phyloP scores from a whole-genome alignment of 2,888 invertebrate genomes.

The Gandaritis pyraliata region DNA sequence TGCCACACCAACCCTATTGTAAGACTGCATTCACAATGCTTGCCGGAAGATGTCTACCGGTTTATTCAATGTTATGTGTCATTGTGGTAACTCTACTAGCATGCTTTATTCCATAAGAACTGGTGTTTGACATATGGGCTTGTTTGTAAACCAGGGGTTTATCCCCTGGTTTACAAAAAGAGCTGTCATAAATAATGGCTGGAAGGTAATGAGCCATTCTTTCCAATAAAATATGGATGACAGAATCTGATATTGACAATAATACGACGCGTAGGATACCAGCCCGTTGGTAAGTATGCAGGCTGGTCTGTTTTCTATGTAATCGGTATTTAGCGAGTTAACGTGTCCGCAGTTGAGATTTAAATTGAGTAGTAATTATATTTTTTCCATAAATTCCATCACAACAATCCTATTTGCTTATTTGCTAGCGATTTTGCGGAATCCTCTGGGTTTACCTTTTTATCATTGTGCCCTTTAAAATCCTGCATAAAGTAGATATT shows the following conservation, averaged over 20 bases:
- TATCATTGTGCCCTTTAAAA: slow-evolving; percentile 29
- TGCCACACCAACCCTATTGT: slow-evolving; percentile 27
- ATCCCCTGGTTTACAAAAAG: too few relatives aligned
- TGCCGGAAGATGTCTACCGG: neutral
- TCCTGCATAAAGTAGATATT: slow-evolving; percentile 13
- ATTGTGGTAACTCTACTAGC: too few relatives aligned
- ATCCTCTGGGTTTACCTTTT: slow-evolving; percentile 30
- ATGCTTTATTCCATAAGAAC: too few relatives aligned
- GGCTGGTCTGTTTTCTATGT: slow-evolving; percentile 7
- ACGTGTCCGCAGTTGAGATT: slow-evolving; percentile 37
- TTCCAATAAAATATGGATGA: too few relatives aligned
- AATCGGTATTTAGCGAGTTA: slow-evolving; percentile 28
- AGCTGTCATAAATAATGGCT: too few relatives aligned
- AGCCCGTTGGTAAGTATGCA: neutral
- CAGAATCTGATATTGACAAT: too few relatives aligned
- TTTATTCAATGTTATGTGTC: neutral
- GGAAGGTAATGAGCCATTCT: too few relatives aligned
- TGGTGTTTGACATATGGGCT: too few relatives aligned
- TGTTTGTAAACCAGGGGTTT: too few relatives aligned
- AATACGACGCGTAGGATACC: neutral
- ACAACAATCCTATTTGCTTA: slow-evolving; percentile 27
- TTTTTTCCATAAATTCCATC: slow-evolving; percentile 39
- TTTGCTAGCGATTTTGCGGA: neutral
- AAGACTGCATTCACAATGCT: slow-evolving; percentile 9
- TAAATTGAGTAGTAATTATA: slow-evolving; percentile 40